Evolutionary conservation across 2,888 invertebrate species (phyloP).

Genomic region (Trilocha varians): DNA sequence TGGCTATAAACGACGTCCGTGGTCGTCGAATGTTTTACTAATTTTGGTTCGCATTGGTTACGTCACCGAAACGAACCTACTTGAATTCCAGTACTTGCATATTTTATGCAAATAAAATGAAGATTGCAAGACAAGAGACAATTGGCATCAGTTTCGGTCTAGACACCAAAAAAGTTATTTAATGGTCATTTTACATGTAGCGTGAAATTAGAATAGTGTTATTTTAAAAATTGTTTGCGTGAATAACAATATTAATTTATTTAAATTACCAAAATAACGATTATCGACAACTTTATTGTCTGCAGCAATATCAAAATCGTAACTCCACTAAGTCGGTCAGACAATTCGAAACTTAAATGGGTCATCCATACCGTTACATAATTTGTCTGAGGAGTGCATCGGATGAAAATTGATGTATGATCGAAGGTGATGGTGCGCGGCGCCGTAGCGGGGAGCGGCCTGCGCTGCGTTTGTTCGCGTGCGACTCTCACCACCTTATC

Average conservation of each 20-base stretch:
- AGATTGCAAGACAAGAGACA: slow-evolving; percentile 47
- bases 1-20: slow-evolving; percentile 52
- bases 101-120: slow-evolving; percentile 54
- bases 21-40: slow-evolving; percentile 57
- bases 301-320: no score
- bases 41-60: slow-evolving; percentile 50
- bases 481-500: slow-evolving; percentile 72
- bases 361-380: slow-evolving; percentile 62
- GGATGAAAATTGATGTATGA: slow-evolving; percentile 58
- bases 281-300: no score
- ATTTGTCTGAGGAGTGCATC: slow-evolving; percentile 53
- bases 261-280: no score
- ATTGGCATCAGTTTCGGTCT: slow-evolving; percentile 35
- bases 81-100: slow-evolving; percentile 51
- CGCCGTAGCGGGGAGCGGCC: slow-evolving; percentile 31
- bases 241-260: no score
- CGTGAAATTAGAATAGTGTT: slow-evolving; percentile 9
- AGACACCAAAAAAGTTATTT: slow-evolving; percentile 24
- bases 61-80: slow-evolving; percentile 50
- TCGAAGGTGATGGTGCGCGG: slow-evolving; percentile 52
- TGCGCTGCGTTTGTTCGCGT: slow-evolving; percentile 44
- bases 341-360: slow-evolving; percentile 39
- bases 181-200: slow-evolving; percentile 12
- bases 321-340: no score
- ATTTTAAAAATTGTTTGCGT: slow-evolving; percentile 1